Evolutionary conservation across 2,113 vertebrate species (phyloP).

Genomic region (Bambusicola thoracicus): DNA sequence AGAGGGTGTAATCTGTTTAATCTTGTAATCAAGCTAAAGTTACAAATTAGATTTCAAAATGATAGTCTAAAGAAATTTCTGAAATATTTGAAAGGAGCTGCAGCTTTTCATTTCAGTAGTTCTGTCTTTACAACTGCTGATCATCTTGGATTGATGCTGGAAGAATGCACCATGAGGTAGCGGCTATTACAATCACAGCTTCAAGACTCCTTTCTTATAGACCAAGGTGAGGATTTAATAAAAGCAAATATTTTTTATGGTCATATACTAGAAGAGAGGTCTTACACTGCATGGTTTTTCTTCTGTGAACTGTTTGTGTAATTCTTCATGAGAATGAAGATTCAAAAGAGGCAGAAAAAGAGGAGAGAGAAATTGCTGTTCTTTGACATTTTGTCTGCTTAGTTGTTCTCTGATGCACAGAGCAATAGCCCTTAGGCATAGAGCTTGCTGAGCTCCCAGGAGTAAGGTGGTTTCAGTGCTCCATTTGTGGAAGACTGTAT

Average conservation of each 20-base stretch:
- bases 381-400: neutral
- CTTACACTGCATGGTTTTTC: neutral
- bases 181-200: neutral
- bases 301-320: neutral
- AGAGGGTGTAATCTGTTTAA: neutral
- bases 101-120: neutral
- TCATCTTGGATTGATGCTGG: neutral
- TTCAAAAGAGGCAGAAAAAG: neutral
- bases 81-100: neutral
- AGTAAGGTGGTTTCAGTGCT: neutral
- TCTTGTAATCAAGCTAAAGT: neutral
- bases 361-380: neutral
- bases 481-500: neutral
- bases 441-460: neutral
- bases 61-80: neutral
- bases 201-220: neutral
- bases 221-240: neutral
- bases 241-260: neutral
- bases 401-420: neutral
- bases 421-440: neutral
- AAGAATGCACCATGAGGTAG: neutral
- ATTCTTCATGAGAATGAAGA: neutral
- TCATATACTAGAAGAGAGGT: neutral
- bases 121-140: neutral
- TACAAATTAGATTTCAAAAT: neutral